Evolutionary conservation across 2,797 vertebrate species (phyloP).

Genomic region (Rhinoraja longicauda): DNA sequence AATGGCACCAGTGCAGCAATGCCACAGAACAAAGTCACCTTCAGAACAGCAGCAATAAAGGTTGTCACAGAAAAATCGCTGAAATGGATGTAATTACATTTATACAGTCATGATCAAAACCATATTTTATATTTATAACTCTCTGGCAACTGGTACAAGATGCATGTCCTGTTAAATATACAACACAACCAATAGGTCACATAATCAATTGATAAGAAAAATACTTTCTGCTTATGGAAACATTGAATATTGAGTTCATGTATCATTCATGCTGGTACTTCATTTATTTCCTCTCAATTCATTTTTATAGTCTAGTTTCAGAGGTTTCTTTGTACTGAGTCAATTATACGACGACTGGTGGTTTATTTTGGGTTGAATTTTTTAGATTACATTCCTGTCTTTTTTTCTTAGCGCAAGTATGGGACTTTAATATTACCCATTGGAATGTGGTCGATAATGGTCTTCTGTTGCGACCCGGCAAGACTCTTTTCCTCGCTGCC

Average conservation of each 20-base stretch:
- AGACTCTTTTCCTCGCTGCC: not conserved
- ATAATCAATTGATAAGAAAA: slow-evolving; percentile 16
- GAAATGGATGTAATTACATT: not conserved
- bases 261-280: not conserved
- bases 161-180: not conserved
- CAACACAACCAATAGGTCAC: not conserved
- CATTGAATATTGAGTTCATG: slow-evolving; percentile 7
- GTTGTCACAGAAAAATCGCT: not conserved
- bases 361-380: not conserved
- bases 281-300: not conserved
- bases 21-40: not conserved
- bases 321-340: not conserved
- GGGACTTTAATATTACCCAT: not conserved
- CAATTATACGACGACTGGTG: not conserved
- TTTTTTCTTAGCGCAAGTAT: not conserved
- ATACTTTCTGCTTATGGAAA: not conserved
- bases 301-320: slow-evolving; percentile 6
- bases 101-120: not conserved
- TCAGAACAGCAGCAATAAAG: not conserved
- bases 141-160: not conserved
- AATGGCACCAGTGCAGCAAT: not conserved
- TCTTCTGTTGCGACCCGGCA: not conserved
- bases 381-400: not conserved
- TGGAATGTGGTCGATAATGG: not conserved
- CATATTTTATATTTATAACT: slow-evolving; percentile 9